These are phyloP conservation scores for Ophonus ardosiacus DNA, from an alignment of 2,888 invertebrate genomes.

Conservation along the genomic window DNA sequence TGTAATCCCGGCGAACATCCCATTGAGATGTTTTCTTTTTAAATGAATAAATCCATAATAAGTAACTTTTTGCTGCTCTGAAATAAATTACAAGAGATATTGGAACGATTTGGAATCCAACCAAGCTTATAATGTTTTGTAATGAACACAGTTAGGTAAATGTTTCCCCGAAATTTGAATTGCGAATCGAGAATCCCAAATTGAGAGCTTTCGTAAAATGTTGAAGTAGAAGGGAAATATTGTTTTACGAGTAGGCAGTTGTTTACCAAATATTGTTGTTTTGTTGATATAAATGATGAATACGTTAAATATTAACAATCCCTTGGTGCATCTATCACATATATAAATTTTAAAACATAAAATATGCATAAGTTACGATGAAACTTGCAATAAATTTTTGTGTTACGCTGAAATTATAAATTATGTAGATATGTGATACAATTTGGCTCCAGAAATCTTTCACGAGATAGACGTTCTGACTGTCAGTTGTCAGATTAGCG, in stretches of 20 bases:
- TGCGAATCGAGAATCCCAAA: neutral
- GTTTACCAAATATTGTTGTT: neutral
- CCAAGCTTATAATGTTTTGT: slow-evolving; percentile 5
- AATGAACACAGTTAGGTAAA: neutral
- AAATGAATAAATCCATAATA: neutral
- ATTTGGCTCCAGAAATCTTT: neutral
- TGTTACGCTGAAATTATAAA: neutral
- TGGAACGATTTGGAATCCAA: neutral
- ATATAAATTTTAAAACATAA: too few species aligned
- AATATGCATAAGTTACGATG: neutral
- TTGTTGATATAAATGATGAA: neutral
- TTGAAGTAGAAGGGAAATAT: neutral
- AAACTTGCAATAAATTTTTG: neutral
- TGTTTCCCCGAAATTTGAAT: slow-evolving; percentile 2
- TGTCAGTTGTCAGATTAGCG: neutral
- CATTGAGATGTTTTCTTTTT: neutral
- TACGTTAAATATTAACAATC: too few species aligned
- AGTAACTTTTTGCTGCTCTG: neutral
- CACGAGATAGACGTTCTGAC: neutral
- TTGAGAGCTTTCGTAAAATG: neutral
- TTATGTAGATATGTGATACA: neutral
- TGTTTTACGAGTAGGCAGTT: neutral
- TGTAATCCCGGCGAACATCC: neutral
- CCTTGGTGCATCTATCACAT: too few species aligned
- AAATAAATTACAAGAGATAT: neutral